These are phyloP conservation scores for Tauraco hartlaubi DNA, from an alignment of 2,797 vertebrate genomes.

Conservation along the genomic window DNA sequence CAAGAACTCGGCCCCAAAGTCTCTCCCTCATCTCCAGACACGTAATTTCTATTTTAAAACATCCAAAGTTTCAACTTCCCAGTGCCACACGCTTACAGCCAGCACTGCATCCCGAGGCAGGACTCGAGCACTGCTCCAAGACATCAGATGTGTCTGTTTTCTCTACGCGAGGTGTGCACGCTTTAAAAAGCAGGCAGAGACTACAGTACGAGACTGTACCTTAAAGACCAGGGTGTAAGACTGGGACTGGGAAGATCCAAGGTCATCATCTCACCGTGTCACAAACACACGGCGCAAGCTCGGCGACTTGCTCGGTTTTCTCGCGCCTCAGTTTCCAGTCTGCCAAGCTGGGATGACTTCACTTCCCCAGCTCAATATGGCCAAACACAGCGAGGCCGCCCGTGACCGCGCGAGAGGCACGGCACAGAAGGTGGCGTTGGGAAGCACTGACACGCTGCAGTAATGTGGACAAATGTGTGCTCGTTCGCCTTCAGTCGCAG, in stretches of 20 bases:
- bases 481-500: accelerated
- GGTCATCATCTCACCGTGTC: no score
- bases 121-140: background rate
- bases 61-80: background rate
- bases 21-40: background rate
- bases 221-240: background rate
- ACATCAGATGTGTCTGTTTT: background rate
- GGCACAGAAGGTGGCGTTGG: background rate
- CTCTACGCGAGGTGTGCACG: accelerated
- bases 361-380: background rate
- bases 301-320: background rate
- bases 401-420: no score
- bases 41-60: background rate
- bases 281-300: accelerated
- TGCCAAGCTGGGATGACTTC: background rate
- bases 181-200: background rate
- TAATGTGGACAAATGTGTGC: no score
- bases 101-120: background rate
- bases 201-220: background rate
- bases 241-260: background rate
- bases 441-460: background rate
- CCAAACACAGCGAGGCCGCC: background rate
- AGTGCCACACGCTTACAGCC: background rate
- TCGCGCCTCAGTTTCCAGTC: background rate
- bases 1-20: background rate